Percentiles rank a stretch among this genome's conserved stretches.
Evolutionary conservation across 2,797 vertebrate species (phyloP).

Genomic region (Amblyopsis hoosieri): DNA sequence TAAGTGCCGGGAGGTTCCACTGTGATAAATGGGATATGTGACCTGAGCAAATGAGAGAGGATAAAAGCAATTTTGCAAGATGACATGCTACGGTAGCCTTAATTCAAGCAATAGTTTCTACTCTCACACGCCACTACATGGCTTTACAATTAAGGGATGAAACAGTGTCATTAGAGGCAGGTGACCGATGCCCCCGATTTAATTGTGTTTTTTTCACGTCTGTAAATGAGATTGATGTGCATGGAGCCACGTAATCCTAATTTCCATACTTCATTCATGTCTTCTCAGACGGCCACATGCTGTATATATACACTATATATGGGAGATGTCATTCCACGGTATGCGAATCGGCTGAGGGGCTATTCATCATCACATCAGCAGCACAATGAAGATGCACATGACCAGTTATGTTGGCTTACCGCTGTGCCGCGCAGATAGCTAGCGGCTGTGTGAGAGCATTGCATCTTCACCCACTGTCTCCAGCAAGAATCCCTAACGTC

Average conservation of each 20-base stretch:
- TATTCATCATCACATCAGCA: constrained; percentile 43
- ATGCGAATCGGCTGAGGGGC: constrained; percentile 32
- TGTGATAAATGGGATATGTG: constrained; percentile 41
- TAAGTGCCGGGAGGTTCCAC: constrained; percentile 21
- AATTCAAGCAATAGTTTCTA: constrained; percentile 34
- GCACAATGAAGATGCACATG: constrained; percentile 59
- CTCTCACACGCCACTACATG: constrained; percentile 8
- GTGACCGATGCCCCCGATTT: constrained; percentile 29
- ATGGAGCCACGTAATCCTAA: constrained; percentile 4
- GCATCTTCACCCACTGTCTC: too few relatives aligned
- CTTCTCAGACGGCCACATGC: background rate
- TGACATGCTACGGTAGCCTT: constrained; percentile 30
- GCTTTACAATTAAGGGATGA: constrained; percentile 23
- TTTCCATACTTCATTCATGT: background rate
- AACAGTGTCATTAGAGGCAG: constrained; percentile 10
- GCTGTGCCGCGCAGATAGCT: constrained; percentile 30
- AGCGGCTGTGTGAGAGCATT: background rate
- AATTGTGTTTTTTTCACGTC: constrained; percentile 24
- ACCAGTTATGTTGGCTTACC: constrained; percentile 44
- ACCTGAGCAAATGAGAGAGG: constrained; percentile 45
- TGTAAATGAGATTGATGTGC: constrained; percentile 23
- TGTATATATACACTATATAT: too few relatives aligned
- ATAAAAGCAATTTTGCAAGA: constrained; percentile 38
- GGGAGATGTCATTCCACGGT: constrained; percentile 9
- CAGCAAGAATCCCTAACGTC: too few relatives aligned